Percentiles rank a stretch among this genome's conserved stretches.
These are phyloP conservation scores for Burhinus bistriatus DNA, from an alignment of 2,113 vertebrate species.

Conservation along the genomic window DNA sequence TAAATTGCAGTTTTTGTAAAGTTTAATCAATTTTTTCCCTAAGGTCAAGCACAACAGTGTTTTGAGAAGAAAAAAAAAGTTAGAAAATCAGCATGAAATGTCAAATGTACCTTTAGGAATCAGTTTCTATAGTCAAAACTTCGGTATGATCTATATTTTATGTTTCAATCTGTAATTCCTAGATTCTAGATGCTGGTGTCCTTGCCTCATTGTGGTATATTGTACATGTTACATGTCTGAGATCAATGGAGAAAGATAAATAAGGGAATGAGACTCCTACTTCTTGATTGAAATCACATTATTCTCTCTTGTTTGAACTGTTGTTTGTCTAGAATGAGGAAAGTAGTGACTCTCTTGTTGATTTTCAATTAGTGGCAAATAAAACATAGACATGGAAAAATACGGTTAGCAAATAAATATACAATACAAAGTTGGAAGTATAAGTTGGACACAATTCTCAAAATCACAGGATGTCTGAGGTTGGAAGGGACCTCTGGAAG, in stretches of 20 bases:
- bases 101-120: not conserved
- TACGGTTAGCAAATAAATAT: not conserved
- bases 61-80: not conserved
- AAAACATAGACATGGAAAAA: not conserved
- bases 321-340: not conserved
- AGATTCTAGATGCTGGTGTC: not conserved
- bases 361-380: not conserved
- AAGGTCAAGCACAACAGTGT: not conserved
- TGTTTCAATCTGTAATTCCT: not conserved
- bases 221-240: not conserved
- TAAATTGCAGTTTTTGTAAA: not conserved
- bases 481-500: not conserved
- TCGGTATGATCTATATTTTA: not conserved
- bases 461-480: not conserved
- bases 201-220: not conserved
- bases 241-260: not conserved
- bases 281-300: accelerated
- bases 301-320: not conserved
- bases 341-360: not conserved
- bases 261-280: not conserved
- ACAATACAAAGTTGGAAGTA: not conserved
- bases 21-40: not conserved
- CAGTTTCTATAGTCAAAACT: not conserved
- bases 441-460: not conserved
- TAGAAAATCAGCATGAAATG: not conserved